Evolutionary conservation across 2,888 invertebrate genomes (phyloP).

Genomic region (Calameuta idolon): DNA sequence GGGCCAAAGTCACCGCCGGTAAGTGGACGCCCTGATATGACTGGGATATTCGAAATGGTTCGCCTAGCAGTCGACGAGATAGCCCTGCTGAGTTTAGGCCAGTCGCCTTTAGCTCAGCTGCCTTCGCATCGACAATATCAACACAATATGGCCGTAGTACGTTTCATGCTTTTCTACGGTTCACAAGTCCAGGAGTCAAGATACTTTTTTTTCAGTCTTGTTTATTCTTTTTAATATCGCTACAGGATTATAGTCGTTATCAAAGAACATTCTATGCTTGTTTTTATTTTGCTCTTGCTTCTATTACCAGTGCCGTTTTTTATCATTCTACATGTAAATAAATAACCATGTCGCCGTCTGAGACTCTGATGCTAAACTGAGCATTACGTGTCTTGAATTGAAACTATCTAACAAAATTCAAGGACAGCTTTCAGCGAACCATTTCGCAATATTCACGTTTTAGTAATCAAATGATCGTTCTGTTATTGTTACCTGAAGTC

Average conservation of each 20-base stretch:
- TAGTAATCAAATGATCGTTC: background rate
- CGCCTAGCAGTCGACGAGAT: constrained; percentile 49
- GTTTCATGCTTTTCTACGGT: background rate
- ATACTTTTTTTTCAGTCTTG: background rate
- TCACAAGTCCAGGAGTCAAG: background rate
- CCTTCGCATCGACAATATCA: constrained; percentile 17
- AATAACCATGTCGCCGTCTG: background rate
- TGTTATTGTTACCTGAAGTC: background rate
- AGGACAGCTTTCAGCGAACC: background rate
- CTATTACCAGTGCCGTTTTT: background rate
- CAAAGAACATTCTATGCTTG: background rate
- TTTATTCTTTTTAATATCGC: background rate
- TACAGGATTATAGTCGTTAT: background rate
- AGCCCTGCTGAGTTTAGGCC: constrained; percentile 38
- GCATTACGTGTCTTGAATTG: background rate
- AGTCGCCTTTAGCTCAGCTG: constrained; percentile 26
- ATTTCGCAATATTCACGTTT: constrained; percentile 15
- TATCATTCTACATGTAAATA: background rate
- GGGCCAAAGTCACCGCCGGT: constrained; percentile 58
- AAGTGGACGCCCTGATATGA: constrained; percentile 50
- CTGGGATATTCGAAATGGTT: constrained; percentile 45
- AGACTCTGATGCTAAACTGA: background rate
- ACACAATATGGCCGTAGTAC: constrained; percentile 23
- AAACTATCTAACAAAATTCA: background rate
- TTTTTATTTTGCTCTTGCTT: background rate